Base-by-base conservation (phyloP, 1,140 invertebrate genomes). In the Lepidurus packardi region DNA sequence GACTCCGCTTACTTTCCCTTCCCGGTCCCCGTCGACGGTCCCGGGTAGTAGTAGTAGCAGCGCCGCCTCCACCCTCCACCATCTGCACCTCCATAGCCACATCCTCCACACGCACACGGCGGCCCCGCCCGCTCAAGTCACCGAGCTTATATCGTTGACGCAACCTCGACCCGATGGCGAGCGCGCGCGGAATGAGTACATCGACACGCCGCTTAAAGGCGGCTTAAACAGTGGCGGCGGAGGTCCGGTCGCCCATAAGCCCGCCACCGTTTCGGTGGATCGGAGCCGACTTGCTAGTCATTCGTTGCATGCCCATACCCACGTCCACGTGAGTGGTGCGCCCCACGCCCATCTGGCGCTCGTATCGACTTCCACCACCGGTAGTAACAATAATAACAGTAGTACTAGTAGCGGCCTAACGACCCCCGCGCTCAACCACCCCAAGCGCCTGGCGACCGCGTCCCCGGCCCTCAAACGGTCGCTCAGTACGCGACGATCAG, bases 161-260 rank as follows among this genome's bases (percentile, higher is more conserved):
- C 88, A 90, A 83, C 93, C 92, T 74, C 87, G 92, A 81, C 92
- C 92, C 53, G 91, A 92, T 83, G 89, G 87, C 83, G 91, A 93
- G 84, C 87, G 93, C 80, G 88, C 89, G 82, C 89, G 89, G 83
- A 95, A 94, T 88, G 92, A 93, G 83, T 94, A 94, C 87, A 92
- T 94, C 83, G 93, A 95, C 83, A 92, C 92, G 79, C 93, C 93
- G 81, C 88, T 92, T 80, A 79, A 80, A 83, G 87, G 82, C 81
- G 85, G 82, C 82, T 82, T 78, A 79, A 79, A 80, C 45, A 78
- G 77, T 73, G 53, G 53, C 8, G 13, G 8, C 21, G 53, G 53
- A n/a, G 24, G 21, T 73, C 4, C 53, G 77, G 73, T 65, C 78
- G 24, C 7, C 73, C 43, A 79, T 76, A 41, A 77, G 78, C 11